A percentile compares a stretch with the other conserved stretches of the same genome.
Evolutionary conservation across 1,140 invertebrate genomes (phyloP).

Genomic region (Ladona fulva): DNA sequence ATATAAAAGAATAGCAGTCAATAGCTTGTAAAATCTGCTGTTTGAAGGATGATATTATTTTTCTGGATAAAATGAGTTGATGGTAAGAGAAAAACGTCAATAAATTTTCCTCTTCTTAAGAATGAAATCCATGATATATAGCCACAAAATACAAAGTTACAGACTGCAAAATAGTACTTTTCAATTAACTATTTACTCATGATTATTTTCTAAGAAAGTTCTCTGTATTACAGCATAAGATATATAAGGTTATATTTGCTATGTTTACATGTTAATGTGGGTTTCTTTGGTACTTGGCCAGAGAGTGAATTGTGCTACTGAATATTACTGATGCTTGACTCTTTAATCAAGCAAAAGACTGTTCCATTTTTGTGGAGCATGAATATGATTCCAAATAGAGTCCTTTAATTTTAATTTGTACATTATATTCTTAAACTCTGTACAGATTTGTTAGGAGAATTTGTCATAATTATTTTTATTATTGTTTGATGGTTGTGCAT

Average conservation of each 20-base stretch:
- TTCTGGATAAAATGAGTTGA: too few relatives aligned
- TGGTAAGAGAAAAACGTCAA: too few relatives aligned
- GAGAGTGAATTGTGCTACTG: neutral
- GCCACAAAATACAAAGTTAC: neutral
- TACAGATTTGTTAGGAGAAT: neutral
- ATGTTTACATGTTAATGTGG: neutral
- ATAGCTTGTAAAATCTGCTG: too few relatives aligned
- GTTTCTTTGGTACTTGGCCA: neutral
- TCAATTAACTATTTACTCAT: neutral
- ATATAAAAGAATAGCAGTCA: too few relatives aligned
- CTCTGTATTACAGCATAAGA: neutral
- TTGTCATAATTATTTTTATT: neutral
- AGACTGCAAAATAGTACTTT: neutral
- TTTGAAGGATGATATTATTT: too few relatives aligned
- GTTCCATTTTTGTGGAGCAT: neutral
- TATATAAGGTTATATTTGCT: neutral
- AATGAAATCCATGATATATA: neutral
- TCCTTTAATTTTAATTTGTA: neutral
- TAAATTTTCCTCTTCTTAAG: neutral
- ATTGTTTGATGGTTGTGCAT: neutral
- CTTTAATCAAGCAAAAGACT: neutral
- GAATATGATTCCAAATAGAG: neutral
- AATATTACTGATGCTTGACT: neutral
- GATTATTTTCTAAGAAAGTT: neutral
- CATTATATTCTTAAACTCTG: neutral